Conservation (phyloP, 2,888 invertebrate genomes). For the Tuta absoluta region DNA sequence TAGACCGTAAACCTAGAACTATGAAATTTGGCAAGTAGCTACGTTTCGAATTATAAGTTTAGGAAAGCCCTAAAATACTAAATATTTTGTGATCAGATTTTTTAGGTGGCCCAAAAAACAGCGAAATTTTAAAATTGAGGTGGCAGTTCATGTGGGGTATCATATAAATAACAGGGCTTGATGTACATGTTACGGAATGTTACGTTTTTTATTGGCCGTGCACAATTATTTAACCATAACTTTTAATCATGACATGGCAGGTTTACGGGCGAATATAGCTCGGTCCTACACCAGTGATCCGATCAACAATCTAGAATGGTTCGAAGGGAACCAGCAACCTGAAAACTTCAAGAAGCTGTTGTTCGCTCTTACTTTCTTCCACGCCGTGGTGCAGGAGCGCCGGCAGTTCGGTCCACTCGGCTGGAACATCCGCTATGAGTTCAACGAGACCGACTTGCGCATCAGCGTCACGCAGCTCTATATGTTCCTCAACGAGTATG, state of each 20-base stretch:
- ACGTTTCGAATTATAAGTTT: too few species aligned
- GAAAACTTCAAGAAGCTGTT: constrained; percentile 91
- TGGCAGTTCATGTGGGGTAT: too few species aligned
- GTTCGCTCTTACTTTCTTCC: constrained; percentile 96
- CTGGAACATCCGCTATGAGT: constrained; percentile 98
- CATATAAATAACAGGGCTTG: too few species aligned
- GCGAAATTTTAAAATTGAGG: too few species aligned
- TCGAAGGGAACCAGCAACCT: constrained; percentile 89
- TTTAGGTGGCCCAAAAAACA: too few species aligned
- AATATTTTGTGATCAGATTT: too few species aligned
- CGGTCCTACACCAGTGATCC: constrained; percentile 94
- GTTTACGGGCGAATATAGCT: constrained; percentile 89
- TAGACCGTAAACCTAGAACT: too few species aligned
- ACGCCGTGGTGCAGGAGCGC: constrained; percentile 94
- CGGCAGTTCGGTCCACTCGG: constrained; percentile 95
- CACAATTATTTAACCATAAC: not conserved
- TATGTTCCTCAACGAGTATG: constrained; percentile 92
- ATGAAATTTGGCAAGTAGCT: too few species aligned
- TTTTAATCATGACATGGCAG: constrained; percentile 41
- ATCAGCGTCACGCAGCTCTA: constrained; percentile 94
- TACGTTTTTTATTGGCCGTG: not conserved
- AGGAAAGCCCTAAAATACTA: too few species aligned
- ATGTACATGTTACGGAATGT: too few species aligned
- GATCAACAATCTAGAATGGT: constrained; percentile 93
- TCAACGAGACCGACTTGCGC: constrained; percentile 95